Evolutionary conservation across 92 coral and sea anemone species (phyloP).

Genomic region (Palythoa grandis): DNA sequence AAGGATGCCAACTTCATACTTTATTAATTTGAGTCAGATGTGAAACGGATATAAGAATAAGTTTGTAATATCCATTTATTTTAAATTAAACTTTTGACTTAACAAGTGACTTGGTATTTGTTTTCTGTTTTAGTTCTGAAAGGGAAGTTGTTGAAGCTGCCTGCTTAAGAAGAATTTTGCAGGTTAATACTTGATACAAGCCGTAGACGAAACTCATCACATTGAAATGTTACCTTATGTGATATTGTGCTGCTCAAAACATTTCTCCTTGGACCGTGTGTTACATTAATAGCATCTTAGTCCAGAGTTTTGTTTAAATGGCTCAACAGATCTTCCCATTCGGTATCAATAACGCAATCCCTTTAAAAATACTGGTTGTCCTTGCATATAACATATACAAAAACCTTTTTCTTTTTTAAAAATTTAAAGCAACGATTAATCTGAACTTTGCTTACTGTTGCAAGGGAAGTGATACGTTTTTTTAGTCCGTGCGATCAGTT

Average conservation of each 20-base stretch:
- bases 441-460: not conserved
- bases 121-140: slow-evolving; percentile 83
- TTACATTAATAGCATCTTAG: not conserved
- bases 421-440: not conserved
- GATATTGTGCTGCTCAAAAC: not conserved
- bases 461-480: not conserved
- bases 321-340: not conserved
- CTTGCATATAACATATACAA: no score
- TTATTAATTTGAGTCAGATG: not conserved
- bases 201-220: slow-evolving; percentile 27
- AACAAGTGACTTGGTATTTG: slow-evolving; percentile 17
- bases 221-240: not conserved
- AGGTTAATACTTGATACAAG: slow-evolving; percentile 29
- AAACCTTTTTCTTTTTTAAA: no score
- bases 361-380: not conserved
- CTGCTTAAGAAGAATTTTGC: slow-evolving; percentile 71
- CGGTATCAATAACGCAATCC: not conserved
- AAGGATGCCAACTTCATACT: not conserved
- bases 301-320: not conserved
- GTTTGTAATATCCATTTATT: not conserved
- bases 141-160: slow-evolving; percentile 95
- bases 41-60: not conserved
- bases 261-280: not conserved
- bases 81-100: slow-evolving; percentile 1
- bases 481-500: not conserved